Evolutionary conservation across 2,113 vertebrate species (phyloP), one percentile per base, ranked within the genome.

Genomic region (Salvelinus sp.): DNA sequence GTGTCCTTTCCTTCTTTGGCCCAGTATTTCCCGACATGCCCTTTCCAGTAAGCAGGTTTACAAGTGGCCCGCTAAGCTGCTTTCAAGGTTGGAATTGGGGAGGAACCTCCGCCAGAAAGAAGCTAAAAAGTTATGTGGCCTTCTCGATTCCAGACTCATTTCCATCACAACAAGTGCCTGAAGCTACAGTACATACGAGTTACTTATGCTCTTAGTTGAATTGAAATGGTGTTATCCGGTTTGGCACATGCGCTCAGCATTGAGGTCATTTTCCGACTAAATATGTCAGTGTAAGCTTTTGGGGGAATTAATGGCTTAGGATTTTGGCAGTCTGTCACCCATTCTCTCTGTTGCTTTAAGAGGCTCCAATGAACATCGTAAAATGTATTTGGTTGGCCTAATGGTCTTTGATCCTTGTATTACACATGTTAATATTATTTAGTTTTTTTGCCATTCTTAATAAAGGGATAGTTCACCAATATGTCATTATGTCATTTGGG

Each of bases 1-100:
- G 13, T 30, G 64, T 75, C 16, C 44, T 67, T 27, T 60, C 58
- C 33, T 16, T 70, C 64, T 74, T 66, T 77, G 72, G 64, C 27
- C 48, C 73, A 83, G 79, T 28, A 67, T 86, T 88, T 77, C 82
- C 81, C 86, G 69, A 76, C 80, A 79, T 83, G 85, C 27, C 76
- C 84, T 70, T 38, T 75, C 50, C 83, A 82, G 74, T 90, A 91
- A 92, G 88, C 82, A 88, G 90, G 86, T 82, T 90, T 90, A 84
- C 80, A 83, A 88, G 88, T 87, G 71, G 83, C 83, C 82, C 74
- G 72, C 58, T 94, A 93, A 93, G 91, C 89, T 79, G 88, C 91
- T 93, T 94, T 88, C 84, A 87, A 82, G 88, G 86, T 88, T 89
- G 76, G 75, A 82, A 69, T 48, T 72, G 81, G 81, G 82, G 60